Evolutionary conservation across 2,113 vertebrate genomes (phyloP).

Genomic region (Percina caprodes): DNA sequence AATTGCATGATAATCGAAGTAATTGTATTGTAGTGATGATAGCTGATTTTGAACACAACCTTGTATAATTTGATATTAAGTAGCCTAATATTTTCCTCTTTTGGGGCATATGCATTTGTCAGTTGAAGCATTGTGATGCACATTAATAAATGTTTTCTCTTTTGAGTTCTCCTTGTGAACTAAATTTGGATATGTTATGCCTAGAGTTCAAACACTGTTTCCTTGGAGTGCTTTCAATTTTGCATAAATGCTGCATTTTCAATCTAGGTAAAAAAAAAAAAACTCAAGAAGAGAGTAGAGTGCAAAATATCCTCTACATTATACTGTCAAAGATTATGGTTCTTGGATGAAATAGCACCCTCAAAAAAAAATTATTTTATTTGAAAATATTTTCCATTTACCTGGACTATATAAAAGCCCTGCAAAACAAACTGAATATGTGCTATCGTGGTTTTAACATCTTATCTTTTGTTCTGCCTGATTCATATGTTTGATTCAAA

Average conservation of each 20-base stretch:
- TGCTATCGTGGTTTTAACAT: neutral
- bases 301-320: neutral
- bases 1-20: neutral
- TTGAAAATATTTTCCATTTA: slow-evolving; percentile 15
- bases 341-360: slow-evolving; percentile 19
- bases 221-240: slow-evolving; percentile 12
- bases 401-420: slow-evolving; percentile 6
- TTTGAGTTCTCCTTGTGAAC: neutral
- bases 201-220: neutral
- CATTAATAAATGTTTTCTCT: neutral
- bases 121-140: neutral
- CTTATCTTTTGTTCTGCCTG: slow-evolving; percentile 13
- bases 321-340: slow-evolving; percentile 17
- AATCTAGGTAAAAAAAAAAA: slow-evolving; percentile 7
- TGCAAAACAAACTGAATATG: slow-evolving; percentile 18
- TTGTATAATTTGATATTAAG: neutral
- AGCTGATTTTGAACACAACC: neutral
- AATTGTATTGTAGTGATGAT: neutral
- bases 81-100: neutral
- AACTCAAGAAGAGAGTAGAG: neutral
- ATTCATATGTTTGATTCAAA: neutral
- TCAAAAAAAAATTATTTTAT: neutral
- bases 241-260: slow-evolving; percentile 23
- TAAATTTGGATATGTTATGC: too few species aligned
- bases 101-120: neutral